Conservation (phyloP, 2,888 invertebrate genomes). For the Dryomyza anilis region DNA sequence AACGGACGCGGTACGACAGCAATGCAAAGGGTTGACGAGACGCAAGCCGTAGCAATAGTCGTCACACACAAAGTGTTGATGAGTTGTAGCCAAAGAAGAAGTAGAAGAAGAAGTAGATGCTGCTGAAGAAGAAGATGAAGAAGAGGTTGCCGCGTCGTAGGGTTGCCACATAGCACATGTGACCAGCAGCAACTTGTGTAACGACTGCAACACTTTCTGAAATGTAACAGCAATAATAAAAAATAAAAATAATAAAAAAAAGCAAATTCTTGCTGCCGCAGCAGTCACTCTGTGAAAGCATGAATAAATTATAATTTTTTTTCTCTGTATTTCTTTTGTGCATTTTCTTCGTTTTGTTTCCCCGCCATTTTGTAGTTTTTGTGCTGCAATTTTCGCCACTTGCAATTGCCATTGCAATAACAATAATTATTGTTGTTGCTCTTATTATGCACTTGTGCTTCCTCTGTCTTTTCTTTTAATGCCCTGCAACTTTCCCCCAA, state of each 20-base stretch:
- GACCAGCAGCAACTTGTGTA: too few species aligned
- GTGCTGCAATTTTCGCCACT: not conserved
- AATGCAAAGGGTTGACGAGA: not conserved
- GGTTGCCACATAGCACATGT: constrained; percentile 11
- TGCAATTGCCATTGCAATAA: constrained; percentile 5
- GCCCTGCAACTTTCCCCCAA: too few species aligned
- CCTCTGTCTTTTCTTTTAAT: not conserved
- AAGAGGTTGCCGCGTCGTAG: not conserved
- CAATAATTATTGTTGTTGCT: constrained; percentile 12
- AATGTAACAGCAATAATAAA: not conserved
- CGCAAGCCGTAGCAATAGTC: too few species aligned
- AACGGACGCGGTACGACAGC: not conserved
- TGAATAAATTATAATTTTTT: constrained; percentile 24
- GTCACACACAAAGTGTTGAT: not conserved
- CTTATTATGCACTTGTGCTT: not conserved
- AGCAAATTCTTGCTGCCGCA: constrained; percentile 19
- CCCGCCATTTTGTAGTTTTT: constrained; percentile 4
- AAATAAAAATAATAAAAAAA: not conserved
- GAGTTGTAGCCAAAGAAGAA: not conserved
- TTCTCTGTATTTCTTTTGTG: constrained; percentile 2
- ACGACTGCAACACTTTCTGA: not conserved
- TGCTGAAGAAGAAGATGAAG: not conserved
- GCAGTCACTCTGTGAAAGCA: constrained; percentile 23
- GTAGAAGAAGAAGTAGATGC: not conserved
- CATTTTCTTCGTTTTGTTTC: not conserved